A percentile compares a stretch with the other conserved stretches of the same genome.
Conservation (phyloP, 1,140 invertebrate genomes). For the Polypedilum pembai region DNA sequence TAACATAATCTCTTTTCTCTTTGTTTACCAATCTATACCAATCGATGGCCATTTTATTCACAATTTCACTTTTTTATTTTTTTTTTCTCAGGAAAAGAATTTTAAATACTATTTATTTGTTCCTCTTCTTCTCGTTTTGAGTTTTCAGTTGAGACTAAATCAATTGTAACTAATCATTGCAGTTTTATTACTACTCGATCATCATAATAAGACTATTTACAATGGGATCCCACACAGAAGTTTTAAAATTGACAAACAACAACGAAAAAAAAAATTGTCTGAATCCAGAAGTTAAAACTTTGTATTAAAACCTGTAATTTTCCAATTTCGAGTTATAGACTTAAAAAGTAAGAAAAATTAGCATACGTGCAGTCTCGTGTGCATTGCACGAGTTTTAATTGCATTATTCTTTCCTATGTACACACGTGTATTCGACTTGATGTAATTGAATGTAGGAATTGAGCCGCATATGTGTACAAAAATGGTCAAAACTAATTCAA, state of each 20-base stretch:
- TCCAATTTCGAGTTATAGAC: no score
- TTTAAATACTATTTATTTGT: background rate
- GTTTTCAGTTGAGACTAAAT: background rate
- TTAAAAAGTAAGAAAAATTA: background rate
- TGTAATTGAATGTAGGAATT: background rate
- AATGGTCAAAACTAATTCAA: slow-evolving; percentile 12
- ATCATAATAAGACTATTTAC: background rate
- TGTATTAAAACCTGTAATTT: background rate
- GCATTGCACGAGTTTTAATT: slow-evolving; percentile 11
- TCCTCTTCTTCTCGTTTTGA: background rate
- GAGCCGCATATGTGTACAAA: background rate
- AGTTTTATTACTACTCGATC: background rate
- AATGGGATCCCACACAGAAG: background rate
- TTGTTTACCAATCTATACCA: background rate
- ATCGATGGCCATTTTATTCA: background rate
- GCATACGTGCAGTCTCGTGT: background rate
- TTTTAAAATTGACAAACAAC: background rate
- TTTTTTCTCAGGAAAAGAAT: background rate
- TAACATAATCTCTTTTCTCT: background rate
- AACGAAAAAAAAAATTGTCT: background rate
- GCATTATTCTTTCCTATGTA: background rate
- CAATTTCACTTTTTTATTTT: background rate
- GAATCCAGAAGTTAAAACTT: background rate
- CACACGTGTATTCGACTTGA: background rate
- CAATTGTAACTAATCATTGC: background rate